phyloP scores from a whole-genome alignment of 2,113 vertebrate species.

The Gymnarchus niloticus region DNA sequence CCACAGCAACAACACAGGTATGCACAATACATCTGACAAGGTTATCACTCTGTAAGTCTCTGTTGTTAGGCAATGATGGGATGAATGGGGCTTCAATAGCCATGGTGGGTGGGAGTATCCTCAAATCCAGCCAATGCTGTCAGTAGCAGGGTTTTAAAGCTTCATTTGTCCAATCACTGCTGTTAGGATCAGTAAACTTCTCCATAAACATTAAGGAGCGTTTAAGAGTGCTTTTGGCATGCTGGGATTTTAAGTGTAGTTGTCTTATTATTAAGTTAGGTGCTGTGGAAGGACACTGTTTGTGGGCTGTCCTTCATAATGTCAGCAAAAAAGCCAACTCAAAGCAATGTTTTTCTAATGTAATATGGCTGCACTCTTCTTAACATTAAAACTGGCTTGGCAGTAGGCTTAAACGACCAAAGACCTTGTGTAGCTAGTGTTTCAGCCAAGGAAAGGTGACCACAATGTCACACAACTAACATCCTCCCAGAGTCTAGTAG shows the following conservation, averaged over 20 bases:
- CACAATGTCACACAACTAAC: background rate
- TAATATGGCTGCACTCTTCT: background rate
- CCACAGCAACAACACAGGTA: slow-evolving; percentile 92
- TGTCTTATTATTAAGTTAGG: background rate
- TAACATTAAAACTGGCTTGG: background rate
- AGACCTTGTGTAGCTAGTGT: background rate
- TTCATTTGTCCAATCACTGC: no score
- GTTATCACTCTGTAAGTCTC: background rate
- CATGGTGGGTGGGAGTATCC: no score
- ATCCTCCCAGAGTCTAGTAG: background rate
- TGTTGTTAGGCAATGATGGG: background rate
- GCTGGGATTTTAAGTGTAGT: background rate
- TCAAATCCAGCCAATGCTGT: no score
- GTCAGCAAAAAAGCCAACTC: background rate
- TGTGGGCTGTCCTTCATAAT: background rate
- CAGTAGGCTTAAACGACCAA: background rate
- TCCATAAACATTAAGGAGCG: background rate
- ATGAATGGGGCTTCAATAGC: no score
- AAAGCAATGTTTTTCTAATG: background rate
- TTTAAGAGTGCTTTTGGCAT: background rate
- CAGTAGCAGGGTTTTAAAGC: no score
- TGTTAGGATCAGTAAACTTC: background rate
- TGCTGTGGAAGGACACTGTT: no score
- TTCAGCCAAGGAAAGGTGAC: background rate
- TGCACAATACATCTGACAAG: slow-evolving; percentile 15